Percentiles rank a stretch among this genome's conserved stretches.
Conservation (phyloP, 1,140 invertebrate species). For the Drosophila nigromelanica region DNA sequence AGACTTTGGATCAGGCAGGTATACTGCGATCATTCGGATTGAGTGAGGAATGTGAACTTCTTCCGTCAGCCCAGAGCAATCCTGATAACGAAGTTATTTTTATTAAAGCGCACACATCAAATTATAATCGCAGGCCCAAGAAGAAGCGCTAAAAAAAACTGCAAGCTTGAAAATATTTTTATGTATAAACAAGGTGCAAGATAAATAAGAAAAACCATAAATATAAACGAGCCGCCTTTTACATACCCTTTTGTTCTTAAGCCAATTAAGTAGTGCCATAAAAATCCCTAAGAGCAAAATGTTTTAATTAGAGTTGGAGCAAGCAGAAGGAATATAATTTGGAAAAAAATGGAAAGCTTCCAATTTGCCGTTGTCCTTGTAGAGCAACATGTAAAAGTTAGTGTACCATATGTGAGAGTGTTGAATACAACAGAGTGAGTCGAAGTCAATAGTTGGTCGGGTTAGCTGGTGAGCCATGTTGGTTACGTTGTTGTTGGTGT, state of each 20-base stretch:
- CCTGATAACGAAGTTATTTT: constrained; percentile 55
- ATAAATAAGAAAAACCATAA: constrained; percentile 44
- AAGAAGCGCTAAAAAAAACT: constrained; percentile 49
- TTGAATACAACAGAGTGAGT: constrained; percentile 38
- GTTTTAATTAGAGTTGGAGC: too few relatives aligned
- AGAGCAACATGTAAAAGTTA: not conserved
- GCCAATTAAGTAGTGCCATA: too few relatives aligned
- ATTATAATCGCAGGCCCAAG: constrained; percentile 48
- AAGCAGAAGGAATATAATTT: not conserved
- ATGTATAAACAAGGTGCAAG: constrained; percentile 72
- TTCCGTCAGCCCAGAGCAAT: constrained; percentile 16
- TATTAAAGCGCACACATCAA: constrained; percentile 57
- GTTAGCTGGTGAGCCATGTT: constrained; percentile 25
- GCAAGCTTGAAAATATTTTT: constrained; percentile 67
- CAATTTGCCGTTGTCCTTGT: too few relatives aligned
- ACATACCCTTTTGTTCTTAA: not conserved
- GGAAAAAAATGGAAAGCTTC: not conserved
- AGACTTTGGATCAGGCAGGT: too few relatives aligned
- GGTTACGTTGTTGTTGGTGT: constrained; percentile 18
- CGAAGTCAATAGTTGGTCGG: constrained; percentile 57
- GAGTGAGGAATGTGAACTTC: constrained; percentile 16
- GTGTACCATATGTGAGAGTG: constrained; percentile 12
- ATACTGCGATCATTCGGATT: not conserved
- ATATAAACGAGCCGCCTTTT: not conserved
- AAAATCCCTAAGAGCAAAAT: not conserved